These are phyloP conservation scores for Leptobrachium leishanense DNA, from an alignment of 2,113 vertebrate species.

Conservation along the genomic window DNA sequence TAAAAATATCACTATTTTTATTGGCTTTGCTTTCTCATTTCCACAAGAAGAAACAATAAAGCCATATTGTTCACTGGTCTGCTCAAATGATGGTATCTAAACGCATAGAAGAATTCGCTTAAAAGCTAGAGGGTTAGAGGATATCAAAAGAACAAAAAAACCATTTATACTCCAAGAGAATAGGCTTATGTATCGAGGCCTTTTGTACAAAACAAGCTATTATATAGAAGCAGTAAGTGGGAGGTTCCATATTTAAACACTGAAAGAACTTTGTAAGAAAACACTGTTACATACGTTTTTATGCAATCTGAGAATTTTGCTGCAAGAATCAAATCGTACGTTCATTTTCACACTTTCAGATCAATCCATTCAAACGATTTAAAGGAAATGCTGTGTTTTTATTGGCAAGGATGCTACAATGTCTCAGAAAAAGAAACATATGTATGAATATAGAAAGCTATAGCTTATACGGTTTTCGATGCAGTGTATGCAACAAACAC, in stretches of 20 bases:
- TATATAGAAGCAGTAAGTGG: conserved; percentile 24
- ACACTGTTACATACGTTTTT: not conserved
- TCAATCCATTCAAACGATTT: too few species aligned
- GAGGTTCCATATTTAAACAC: conserved; percentile 21
- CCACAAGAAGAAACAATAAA: conserved; percentile 42
- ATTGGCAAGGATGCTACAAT: too few species aligned
- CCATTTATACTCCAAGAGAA: conserved; percentile 36
- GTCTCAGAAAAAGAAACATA: too few species aligned
- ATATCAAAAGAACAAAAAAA: conserved; percentile 41
- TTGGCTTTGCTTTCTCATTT: conserved; percentile 39
- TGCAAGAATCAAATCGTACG: too few species aligned
- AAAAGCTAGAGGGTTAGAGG: conserved; percentile 33
- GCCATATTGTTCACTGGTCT: conserved; percentile 39
- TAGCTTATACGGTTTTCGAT: too few species aligned
- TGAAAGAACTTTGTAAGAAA: conserved; percentile 24
- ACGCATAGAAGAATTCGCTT: conserved; percentile 38
- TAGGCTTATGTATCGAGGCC: conserved; percentile 12
- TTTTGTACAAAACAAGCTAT: conserved; percentile 32
- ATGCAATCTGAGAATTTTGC: too few species aligned
- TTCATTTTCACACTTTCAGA: too few species aligned
- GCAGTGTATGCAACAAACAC: too few species aligned
- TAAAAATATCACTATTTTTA: conserved; percentile 46
- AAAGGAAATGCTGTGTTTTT: too few species aligned
- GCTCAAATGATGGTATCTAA: conserved; percentile 39
- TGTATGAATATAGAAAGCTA: too few species aligned